Evolutionary conservation across 2,113 vertebrate genomes (phyloP), one percentile per base, ranked within the genome.

Genomic region (Cyanistes caeruleus): DNA sequence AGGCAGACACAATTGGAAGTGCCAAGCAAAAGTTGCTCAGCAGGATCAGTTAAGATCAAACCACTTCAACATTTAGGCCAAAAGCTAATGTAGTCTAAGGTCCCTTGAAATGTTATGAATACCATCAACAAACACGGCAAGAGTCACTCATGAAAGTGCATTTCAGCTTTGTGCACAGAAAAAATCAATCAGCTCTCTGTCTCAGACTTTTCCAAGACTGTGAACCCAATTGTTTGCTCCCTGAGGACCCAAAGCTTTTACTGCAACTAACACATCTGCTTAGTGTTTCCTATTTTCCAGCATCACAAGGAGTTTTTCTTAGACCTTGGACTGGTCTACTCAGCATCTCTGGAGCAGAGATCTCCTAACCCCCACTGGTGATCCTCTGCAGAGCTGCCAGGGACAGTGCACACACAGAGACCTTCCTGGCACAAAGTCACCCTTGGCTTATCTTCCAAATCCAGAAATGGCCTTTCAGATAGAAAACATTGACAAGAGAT

Each of bases 31-130:
- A 94, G 52, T 19, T 49, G 51, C 37, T 86, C 90, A 84, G 79
- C 69, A 83, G 69, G 77, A 92, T 69, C 90, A 62, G n/a, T 28
- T 14, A 35, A 78, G 81, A 95, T 68, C 84, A 95, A 96, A 89
- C 81, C 67, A 55, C 59, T 85, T n/a, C 60, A 86, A 35, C 52
- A 33, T 74, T 80, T 24, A 94, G 72, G 76, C 85, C 59, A 72
- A 91, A 83, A 74, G 55, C 35, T 67, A 88, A 88, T 44, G 63
- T 44, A 77, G 80, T 84, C 90, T 74, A 80, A 92, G 82, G 87
- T 93, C 92, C 85, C 95, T 81, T 93, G 85, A 86, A 97, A 90
- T 53, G 76, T 68, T 88, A 63, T 56, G 90, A 88, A 68, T 90
- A 84, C 75, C 82, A 84, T 74, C 83, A 84, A 77, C 83, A 92